Conservation (phyloP, 2,888 invertebrate genomes). For the Agrilus biguttatus region DNA sequence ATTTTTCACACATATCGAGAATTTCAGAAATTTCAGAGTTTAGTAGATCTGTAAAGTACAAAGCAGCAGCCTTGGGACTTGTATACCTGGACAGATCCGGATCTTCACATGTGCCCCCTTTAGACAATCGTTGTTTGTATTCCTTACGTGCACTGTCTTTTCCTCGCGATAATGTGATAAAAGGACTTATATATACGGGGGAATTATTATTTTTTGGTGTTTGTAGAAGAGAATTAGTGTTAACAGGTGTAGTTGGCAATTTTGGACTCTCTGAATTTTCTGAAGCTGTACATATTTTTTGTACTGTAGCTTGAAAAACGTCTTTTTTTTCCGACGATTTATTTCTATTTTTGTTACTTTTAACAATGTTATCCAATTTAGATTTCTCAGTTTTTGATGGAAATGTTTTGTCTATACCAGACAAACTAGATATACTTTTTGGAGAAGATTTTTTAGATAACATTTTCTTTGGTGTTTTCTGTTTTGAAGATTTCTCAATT, state of each 20-base stretch:
- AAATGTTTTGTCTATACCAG: no score
- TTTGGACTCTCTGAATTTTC: background rate
- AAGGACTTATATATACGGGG: conserved; percentile 37
- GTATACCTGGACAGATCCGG: conserved; percentile 12
- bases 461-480: background rate
- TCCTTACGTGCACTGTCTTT: conserved; percentile 44
- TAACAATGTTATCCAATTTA: no score
- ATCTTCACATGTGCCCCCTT: conserved; percentile 8
- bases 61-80: conserved; percentile 23
- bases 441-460: no score
- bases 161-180: conserved; percentile 43
- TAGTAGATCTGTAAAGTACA: conserved; percentile 31
- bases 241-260: no score
- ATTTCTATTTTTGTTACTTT: no score
- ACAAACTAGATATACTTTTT: no score
- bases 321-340: no score
- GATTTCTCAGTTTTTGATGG: no score
- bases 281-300: background rate
- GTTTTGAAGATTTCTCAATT: background rate
- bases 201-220: conserved; percentile 7
- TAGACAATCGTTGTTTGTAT: conserved; percentile 21
- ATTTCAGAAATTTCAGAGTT: conserved; percentile 39
- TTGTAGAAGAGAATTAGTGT: no score
- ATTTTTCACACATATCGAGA: conserved; percentile 35
- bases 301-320: background rate